phyloP scores from a whole-genome alignment of 2,113 vertebrate species.

The Rana temporaria region DNA sequence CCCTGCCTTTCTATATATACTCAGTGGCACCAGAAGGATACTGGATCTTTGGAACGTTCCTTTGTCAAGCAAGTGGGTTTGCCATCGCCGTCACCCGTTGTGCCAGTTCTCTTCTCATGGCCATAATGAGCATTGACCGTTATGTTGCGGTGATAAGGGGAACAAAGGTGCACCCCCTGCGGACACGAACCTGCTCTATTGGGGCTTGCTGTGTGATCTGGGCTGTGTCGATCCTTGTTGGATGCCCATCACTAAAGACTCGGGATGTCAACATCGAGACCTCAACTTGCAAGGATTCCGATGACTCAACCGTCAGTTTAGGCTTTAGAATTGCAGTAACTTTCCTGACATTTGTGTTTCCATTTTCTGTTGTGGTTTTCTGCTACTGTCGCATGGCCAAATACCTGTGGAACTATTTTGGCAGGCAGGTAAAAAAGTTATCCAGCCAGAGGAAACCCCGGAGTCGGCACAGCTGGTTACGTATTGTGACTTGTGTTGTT shows the following conservation, averaged over 20 bases:
- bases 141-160: constrained; percentile 81
- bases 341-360: constrained; percentile 80
- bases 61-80: constrained; percentile 86
- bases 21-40: constrained; percentile 63
- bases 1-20: constrained; percentile 82
- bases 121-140: constrained; percentile 78
- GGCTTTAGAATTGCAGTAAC: constrained; percentile 70
- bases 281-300: constrained; percentile 67
- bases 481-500: constrained; percentile 81
- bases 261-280: constrained; percentile 49
- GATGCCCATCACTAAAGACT: constrained; percentile 72
- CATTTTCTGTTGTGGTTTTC: constrained; percentile 74
- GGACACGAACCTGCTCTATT: constrained; percentile 66
- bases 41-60: constrained; percentile 76
- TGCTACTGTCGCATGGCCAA: constrained; percentile 80
- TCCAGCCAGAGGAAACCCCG: constrained; percentile 38
- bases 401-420: constrained; percentile 69
- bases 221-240: constrained; percentile 74
- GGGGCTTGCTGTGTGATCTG: constrained; percentile 73
- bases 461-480: constrained; percentile 75
- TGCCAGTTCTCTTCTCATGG: constrained; percentile 86
- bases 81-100: constrained; percentile 80
- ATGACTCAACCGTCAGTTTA: constrained; percentile 62
- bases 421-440: constrained; percentile 50
- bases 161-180: constrained; percentile 70